Evolutionary conservation across 2,797 vertebrate genomes (phyloP).

Genomic region (Acropternis orthonyx): DNA sequence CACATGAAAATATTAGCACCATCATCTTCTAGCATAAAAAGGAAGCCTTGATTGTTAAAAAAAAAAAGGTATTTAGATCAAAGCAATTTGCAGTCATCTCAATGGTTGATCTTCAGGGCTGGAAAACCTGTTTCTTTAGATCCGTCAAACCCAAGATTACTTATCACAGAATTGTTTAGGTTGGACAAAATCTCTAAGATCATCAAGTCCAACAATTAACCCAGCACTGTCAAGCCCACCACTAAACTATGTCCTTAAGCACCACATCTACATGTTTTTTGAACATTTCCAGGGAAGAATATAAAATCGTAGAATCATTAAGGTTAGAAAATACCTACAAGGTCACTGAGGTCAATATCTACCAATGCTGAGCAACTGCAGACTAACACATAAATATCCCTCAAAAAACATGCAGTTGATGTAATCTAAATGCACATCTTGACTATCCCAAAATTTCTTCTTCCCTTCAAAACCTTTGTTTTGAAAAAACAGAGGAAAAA

Average conservation of each 20-base stretch:
- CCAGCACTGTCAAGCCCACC: neutral
- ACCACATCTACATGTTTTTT: rapidly evolving
- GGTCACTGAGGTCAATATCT: neutral
- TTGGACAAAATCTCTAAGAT: neutral
- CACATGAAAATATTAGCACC: neutral
- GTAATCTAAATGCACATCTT: neutral
- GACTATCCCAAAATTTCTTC: neutral
- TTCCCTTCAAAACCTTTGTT: neutral
- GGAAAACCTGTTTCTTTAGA: neutral
- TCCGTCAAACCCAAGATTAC: neutral
- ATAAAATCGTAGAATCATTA: neutral
- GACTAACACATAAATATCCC: neutral
- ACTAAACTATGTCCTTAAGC: neutral
- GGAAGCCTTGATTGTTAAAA: neutral
- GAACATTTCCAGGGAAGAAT: neutral
- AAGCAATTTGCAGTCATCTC: neutral
- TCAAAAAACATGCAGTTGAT: neutral
- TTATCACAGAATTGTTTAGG: neutral
- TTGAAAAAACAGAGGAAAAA: neutral
- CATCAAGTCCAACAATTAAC: neutral
- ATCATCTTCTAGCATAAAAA: neutral
- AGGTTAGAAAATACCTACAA: neutral
- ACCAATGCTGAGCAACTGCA: neutral
- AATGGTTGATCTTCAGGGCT: neutral
- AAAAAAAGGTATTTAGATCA: neutral